Base-by-base conservation (phyloP, 2,113 vertebrate genomes). In the Corythornis vintsioides region DNA sequence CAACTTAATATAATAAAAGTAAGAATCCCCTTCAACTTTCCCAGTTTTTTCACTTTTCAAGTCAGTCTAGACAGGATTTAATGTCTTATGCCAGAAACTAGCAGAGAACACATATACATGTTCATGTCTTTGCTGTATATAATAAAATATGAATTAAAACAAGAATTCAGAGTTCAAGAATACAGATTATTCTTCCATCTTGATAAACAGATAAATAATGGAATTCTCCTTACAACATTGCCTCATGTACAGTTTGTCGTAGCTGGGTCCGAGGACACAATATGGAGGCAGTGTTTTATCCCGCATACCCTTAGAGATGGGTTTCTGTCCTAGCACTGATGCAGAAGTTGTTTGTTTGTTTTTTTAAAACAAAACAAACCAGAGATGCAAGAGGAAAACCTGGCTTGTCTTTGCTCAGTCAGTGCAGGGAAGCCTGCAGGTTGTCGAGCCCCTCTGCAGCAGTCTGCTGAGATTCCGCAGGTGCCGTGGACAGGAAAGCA, bases 1-100 rank as follows among this genome's bases (percentile, higher is more conserved):
- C 66, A 91, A 72, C 20, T 91, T 83, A 55, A 92, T 95, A 83
- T 77, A 89, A 89, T 86, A 43, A 66, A 86, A 79, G 57, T 78
- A 89, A 90, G 84, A 92, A 96, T 94, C 89, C 87, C 92, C 92
- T 92, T 92, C 82, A 70, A 66, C 29, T 89, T 92, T 87, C 64
- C 70, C 74, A 85, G 67, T n/a, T 85, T 91, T 85, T 95, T 92
- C 33, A 50, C n/a, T 87, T 78, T 86, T 81, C 73, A 45, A 26
- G 52, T 91, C 70, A 33, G 69, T 86, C 53, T 48, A 83, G 80
- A 88, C n/a, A 84, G 77, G 65, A 74, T 26, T 67, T 74, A 88
- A 69, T 52, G 89, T 88, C 63, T 74, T 61, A 86, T 67, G 38
- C 76, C 67, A 95, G 56, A 88, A 94, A 90, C 45, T 73, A 92